Conservation (phyloP, 2,113 vertebrate species). For the human region GRCh38 chr1:163048501-163049000, state of each 20-base stretch:
- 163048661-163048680: neutral
- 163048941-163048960: neutral
- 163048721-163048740: neutral
- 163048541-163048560: neutral
- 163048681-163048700: slow-evolving; percentile 22
- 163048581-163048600: neutral
- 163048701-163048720: neutral
- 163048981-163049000: neutral
- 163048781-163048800: neutral
- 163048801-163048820: neutral
- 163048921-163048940: neutral
- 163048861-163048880: neutral
- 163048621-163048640: neutral
- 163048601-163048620: neutral
- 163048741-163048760: neutral
- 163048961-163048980: neutral
- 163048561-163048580: neutral
- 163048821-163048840: neutral
- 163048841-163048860: neutral
- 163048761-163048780: neutral
- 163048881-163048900: neutral
- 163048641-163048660: neutral
- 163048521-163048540: neutral
- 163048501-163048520: neutral
- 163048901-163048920: neutral